phyloP scores from a whole-genome alignment of 2,113 vertebrate species.

The Nyctereutes procyonoides region DNA sequence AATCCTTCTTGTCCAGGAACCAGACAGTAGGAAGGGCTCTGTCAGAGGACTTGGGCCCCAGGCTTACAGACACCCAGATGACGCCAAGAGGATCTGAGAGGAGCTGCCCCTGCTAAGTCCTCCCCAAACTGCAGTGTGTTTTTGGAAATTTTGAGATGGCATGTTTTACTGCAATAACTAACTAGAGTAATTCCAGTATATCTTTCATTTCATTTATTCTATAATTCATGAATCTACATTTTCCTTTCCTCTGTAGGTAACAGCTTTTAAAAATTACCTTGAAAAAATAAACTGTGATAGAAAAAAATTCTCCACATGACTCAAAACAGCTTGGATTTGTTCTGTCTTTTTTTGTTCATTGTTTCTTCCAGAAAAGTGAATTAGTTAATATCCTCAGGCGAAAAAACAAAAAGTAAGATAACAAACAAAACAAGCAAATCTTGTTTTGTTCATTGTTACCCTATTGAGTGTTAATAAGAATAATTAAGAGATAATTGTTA shows the following conservation, averaged over 20 bases:
- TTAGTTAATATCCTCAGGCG: slow-evolving; percentile 3
- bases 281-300: not conserved
- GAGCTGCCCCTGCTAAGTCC: rapidly evolving
- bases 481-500: slow-evolving; percentile 23
- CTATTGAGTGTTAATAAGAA: not conserved
- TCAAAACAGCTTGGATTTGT: not conserved
- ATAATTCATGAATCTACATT: not conserved
- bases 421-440: not conserved
- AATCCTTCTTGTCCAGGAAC: rapidly evolving
- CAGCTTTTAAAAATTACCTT: not conserved
- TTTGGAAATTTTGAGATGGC: not conserved
- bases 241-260: not conserved
- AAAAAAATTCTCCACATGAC: not conserved
- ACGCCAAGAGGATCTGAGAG: rapidly evolving
- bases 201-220: not conserved
- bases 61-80: rapidly evolving
- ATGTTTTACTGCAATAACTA: not conserved
- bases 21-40: rapidly evolving
- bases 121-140: too few species aligned
- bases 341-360: not conserved
- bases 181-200: not conserved
- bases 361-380: not conserved
- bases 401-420: not conserved
- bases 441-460: not conserved
- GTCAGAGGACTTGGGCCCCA: not conserved